Percentiles rank a stretch among this genome's conserved stretches.
Evolutionary conservation across 2,888 invertebrate species (phyloP).

Genomic region (Pyralis farinalis): DNA sequence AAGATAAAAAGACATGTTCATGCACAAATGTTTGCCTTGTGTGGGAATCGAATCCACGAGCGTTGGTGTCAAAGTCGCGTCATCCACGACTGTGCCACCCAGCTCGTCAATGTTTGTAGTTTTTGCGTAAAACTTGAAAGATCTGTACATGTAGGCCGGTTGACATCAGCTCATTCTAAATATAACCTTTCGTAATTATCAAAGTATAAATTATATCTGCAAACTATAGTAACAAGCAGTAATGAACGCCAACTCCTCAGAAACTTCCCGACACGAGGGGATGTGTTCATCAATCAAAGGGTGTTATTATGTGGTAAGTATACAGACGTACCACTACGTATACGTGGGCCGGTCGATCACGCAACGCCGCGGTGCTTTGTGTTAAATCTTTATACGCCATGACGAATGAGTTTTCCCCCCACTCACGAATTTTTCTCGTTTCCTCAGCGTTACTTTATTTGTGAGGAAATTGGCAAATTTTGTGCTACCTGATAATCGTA

Average conservation of each 20-base stretch:
- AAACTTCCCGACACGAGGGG: constrained; percentile 18
- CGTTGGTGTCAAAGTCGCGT: too few relatives aligned
- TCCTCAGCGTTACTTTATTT: neutral
- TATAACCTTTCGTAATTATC: too few relatives aligned
- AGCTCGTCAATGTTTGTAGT: too few relatives aligned
- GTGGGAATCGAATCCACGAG: too few relatives aligned
- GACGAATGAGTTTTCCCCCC: constrained; percentile 8
- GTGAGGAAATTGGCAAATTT: constrained; percentile 1
- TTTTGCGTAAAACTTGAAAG: too few relatives aligned
- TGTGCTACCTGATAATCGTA: neutral
- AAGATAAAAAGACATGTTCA: too few relatives aligned
- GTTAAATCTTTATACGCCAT: constrained; percentile 9
- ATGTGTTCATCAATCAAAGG: constrained; percentile 55
- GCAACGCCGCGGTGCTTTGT: constrained; percentile 4
- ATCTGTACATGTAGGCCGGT: too few relatives aligned
- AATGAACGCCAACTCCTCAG: neutral
- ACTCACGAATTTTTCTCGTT: constrained; percentile 6
- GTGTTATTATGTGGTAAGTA: constrained; percentile 44
- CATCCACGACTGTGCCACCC: too few relatives aligned
- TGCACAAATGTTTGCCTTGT: too few relatives aligned
- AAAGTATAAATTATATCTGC: neutral
- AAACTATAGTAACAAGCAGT: neutral
- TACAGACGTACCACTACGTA: constrained; percentile 15
- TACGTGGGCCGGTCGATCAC: constrained; percentile 2
- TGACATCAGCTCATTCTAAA: too few relatives aligned